phyloP scores from a whole-genome alignment of 2,888 invertebrate genomes.

The Ashinkailepas kermadecensis region DNA sequence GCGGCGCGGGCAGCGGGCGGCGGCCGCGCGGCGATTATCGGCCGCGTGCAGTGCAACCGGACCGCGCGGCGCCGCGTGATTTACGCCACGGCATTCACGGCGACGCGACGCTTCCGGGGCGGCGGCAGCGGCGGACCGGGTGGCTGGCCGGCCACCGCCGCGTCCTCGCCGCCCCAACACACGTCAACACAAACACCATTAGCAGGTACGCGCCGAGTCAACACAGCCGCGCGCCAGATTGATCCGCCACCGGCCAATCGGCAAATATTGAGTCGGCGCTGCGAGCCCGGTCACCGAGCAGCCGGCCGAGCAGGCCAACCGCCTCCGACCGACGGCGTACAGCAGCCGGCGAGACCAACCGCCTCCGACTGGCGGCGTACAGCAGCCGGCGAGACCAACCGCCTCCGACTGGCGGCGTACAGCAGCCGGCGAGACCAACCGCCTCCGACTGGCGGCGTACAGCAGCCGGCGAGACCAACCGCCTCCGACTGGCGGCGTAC shows the following conservation, averaged over 20 bases:
- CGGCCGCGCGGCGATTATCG: conserved; percentile 5
- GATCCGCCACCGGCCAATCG: neutral
- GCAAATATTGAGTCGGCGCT: neutral
- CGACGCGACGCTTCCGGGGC: too few relatives aligned
- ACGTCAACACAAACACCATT: conserved; percentile 23
- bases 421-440: neutral
- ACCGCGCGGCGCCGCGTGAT: neutral
- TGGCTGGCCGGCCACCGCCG: too few relatives aligned
- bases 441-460: neutral
- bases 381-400: neutral
- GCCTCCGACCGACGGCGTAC: neutral
- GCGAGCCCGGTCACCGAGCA: neutral
- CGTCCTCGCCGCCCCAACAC: too few relatives aligned
- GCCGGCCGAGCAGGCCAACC: neutral
- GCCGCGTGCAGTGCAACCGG: neutral
- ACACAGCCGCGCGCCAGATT: neutral
- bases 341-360: neutral
- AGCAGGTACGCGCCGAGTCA: conserved; percentile 11
- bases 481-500: too few relatives aligned
- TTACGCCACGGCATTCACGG: neutral
- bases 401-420: neutral
- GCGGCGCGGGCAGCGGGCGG: neutral
- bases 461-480: too few relatives aligned
- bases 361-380: neutral
- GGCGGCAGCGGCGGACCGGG: neutral